These are phyloP conservation scores for Myotis yumanensis DNA, from an alignment of 2,113 vertebrate genomes.

Conservation along the genomic window DNA sequence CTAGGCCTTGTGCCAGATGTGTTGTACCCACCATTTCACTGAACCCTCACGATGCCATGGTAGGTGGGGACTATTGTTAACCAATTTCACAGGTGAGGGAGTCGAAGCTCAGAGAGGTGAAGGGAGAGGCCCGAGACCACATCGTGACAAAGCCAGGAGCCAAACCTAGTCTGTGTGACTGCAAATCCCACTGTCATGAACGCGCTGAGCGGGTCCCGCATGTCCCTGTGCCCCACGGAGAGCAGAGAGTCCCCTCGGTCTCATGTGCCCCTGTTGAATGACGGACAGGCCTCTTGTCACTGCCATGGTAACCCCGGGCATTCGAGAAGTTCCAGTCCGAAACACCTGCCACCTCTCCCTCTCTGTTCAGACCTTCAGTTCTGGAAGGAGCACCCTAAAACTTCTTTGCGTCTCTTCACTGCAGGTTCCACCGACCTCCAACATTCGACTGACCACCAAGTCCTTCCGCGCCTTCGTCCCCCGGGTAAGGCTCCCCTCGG, in stretches of 20 bases:
- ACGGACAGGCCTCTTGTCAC: not conserved
- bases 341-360: accelerated
- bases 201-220: not conserved
- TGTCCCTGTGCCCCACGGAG: not conserved
- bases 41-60: not conserved
- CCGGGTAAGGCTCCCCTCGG: conserved; percentile 74
- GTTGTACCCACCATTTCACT: not conserved
- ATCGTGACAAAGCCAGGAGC: not conserved
- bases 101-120: not conserved
- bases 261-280: not conserved
- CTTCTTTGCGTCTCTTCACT: not conserved
- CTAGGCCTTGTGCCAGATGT: not conserved
- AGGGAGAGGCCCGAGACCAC: not conserved
- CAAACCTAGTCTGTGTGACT: not conserved
- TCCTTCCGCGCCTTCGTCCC: conserved; percentile 78
- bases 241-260: not conserved
- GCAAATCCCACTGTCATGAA: not conserved
- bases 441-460: conserved; percentile 80
- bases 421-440: conserved; percentile 71
- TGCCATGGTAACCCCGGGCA: not conserved
- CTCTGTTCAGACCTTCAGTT: not conserved
- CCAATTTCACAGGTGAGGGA: not conserved
- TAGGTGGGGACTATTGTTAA: not conserved
- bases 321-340: not conserved
- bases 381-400: not conserved